Conservation (phyloP, 1,140 invertebrate species). For the Melitaea cinxia region DNA sequence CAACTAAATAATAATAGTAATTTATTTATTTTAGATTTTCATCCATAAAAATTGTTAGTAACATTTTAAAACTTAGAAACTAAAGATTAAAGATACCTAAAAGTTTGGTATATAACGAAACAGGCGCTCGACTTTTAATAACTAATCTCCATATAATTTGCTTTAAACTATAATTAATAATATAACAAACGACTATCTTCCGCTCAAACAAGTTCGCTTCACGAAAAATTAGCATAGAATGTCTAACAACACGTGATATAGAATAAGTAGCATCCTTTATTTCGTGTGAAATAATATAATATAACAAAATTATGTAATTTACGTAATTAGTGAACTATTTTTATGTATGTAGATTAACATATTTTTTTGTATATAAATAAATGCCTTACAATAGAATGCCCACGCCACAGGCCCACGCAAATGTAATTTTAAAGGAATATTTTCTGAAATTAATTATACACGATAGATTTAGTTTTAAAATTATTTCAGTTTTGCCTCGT, state of each 20-base stretch:
- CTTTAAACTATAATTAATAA: neutral
- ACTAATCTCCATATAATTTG: neutral
- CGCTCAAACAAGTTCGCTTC: neutral
- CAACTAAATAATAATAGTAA: too few species aligned
- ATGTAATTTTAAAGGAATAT: too few species aligned
- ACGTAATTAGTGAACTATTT: neutral
- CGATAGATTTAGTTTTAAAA: too few species aligned
- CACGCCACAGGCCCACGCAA: too few species aligned
- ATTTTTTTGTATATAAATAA: too few species aligned
- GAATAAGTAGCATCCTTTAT: neutral
- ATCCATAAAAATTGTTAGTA: too few species aligned
- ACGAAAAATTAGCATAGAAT: neutral
- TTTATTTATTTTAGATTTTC: too few species aligned
- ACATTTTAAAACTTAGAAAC: too few species aligned
- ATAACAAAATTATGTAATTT: neutral
- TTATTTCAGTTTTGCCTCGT: too few species aligned
- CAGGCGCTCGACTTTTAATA: neutral
- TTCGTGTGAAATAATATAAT: neutral
- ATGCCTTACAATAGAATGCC: too few species aligned
- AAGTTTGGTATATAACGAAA: neutral
- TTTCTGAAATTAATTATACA: too few species aligned
- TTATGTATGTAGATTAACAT: too few species aligned
- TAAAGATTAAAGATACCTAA: neutral
- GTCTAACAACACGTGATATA: neutral
- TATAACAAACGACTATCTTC: neutral